Conservation (phyloP, 64 coral and sea anemone species). For the Montipora capricornis region DNA sequence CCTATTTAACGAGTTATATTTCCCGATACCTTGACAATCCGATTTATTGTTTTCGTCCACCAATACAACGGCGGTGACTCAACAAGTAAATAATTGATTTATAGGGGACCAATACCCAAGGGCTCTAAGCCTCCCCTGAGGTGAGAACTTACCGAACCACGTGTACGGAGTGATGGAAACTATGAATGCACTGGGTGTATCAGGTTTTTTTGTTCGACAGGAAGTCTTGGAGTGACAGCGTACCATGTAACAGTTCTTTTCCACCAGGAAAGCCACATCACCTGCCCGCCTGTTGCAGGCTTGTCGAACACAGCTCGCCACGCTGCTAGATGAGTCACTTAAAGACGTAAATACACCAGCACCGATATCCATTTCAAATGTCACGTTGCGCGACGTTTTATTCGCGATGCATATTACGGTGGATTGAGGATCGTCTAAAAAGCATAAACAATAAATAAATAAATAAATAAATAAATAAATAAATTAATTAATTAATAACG, state of each 20-base stretch:
- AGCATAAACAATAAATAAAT: neutral
- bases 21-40: too few relatives aligned
- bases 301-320: conserved; percentile 68
- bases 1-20: too few relatives aligned
- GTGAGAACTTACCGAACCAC: conserved; percentile 73
- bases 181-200: neutral
- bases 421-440: conserved; percentile 66
- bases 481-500: neutral
- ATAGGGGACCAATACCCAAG: too few relatives aligned
- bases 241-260: conserved; percentile 74
- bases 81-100: too few relatives aligned
- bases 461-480: neutral
- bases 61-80: too few relatives aligned
- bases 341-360: conserved; percentile 78
- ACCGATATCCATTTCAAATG: conserved; percentile 60
- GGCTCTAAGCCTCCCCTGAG: neutral
- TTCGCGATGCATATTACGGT: conserved; percentile 76
- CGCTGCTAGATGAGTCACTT: neutral
- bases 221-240: conserved; percentile 52
- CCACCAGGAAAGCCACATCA: conserved; percentile 73
- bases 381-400: conserved; percentile 37
- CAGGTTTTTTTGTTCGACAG: conserved; percentile 18
- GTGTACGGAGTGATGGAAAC: conserved; percentile 69
- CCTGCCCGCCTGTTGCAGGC: conserved; percentile 71
- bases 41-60: too few relatives aligned